Base-by-base conservation (phyloP, 2,888 invertebrate species). In the Synanthedon tipuliformis region DNA sequence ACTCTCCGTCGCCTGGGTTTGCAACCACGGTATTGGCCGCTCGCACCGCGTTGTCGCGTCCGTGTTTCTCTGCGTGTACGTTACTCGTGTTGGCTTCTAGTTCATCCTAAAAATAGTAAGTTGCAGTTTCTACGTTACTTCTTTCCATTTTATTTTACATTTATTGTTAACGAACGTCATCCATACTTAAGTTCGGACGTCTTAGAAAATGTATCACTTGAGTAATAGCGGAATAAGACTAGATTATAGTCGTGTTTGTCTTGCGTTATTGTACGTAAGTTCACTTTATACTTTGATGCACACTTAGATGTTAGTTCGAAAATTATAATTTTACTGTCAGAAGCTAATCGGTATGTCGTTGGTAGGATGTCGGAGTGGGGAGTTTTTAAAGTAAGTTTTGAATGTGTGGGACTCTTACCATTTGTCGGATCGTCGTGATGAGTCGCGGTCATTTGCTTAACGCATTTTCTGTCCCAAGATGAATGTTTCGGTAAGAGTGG, bases 251-350 rank as follows among this genome's bases (percentile, higher is more conserved):
- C 81, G 71, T 62, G 68, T 71, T 75, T 70, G 69, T 75, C 77
- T 79, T 82, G 71, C 80, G 84, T 85, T 69, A 77, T 75, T 74
- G 75, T 81, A 78, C 78, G 84, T 80, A 83, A 79, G 79, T 73
- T 79, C 82, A 85, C 82, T 68, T 75, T 79, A 82, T 85, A 78
- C 71, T 83, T 83, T 85, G 72, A 77, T 76, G 84, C 83, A 81
- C 84, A 71, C 73, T 71, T 84, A 84, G 81, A 69, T 73, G 67
- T 70, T 82, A 83, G 74, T 72, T 71, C 65, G 69, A 74, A 65
- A 61, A 62, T 76, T 82, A 78, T 79, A 71, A 72, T 78, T 34
- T 79, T 74, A 74, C 68, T 71, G 66, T 80, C 70, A 71, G 82
- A 82, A 84, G 81, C 79, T 80, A 75, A 80, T 81, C 78, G 78